These are phyloP conservation scores for Cyanoramphus novaezelandiae DNA, from an alignment of 2,113 vertebrate species.

Conservation along the genomic window DNA sequence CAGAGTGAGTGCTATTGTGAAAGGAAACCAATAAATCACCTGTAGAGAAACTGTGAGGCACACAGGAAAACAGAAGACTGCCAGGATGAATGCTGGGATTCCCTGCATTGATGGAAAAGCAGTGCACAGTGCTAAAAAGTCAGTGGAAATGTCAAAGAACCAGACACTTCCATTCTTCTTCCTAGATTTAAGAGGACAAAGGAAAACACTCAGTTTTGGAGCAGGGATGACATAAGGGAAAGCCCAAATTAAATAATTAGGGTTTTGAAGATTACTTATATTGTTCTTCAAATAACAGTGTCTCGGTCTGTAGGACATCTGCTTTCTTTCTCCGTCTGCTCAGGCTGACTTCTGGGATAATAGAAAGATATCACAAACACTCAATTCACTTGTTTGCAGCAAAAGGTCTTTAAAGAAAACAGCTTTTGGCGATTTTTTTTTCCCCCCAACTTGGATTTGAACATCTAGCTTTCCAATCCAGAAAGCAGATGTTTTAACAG, in stretches of 20 bases:
- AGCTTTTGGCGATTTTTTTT: constrained; percentile 22
- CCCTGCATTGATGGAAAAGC: background rate
- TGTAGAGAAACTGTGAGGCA: background rate
- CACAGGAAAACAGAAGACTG: constrained; percentile 9
- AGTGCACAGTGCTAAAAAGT: background rate
- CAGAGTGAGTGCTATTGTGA: background rate
- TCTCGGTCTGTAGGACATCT: background rate
- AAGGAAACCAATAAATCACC: background rate
- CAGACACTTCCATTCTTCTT: background rate
- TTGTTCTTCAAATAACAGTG: constrained; percentile 5
- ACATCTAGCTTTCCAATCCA: constrained; percentile 48
- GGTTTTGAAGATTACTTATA: background rate
- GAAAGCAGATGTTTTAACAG: constrained; percentile 64
- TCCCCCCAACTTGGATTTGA: constrained; percentile 16
- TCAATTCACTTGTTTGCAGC: constrained; percentile 48
- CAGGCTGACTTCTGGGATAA: constrained; percentile 18
- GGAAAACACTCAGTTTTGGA: background rate
- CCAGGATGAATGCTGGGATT: background rate
- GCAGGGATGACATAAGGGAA: background rate
- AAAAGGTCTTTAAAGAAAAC: constrained; percentile 43
- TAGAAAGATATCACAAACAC: constrained; percentile 26
- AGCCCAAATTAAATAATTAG: background rate
- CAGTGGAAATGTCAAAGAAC: constrained; percentile 1
- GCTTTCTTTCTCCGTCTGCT: background rate
- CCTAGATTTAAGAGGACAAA: constrained; percentile 10